Conservation (phyloP, 2,797 vertebrate species). For the Takifugu ocellatus region DNA sequence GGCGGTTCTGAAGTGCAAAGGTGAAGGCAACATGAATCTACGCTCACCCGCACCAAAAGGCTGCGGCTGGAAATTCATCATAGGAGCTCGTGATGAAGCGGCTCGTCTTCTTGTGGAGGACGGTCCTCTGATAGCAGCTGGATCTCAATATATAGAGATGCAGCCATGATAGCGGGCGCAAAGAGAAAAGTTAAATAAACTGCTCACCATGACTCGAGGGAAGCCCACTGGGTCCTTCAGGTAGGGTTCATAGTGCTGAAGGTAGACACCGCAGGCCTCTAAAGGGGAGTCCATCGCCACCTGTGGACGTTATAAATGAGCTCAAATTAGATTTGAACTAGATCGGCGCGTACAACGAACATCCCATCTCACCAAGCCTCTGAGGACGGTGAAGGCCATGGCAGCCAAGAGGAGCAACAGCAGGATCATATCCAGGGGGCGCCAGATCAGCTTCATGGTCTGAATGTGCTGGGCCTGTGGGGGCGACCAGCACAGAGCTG, state of each 20-base stretch:
- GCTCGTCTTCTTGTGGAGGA: neutral
- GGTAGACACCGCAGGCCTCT: conserved; percentile 81
- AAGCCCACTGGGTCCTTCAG: conserved; percentile 87
- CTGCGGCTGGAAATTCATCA: no score
- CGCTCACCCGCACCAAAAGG: no score
- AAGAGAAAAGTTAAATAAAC: conserved; percentile 2
- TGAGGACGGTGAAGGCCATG: conserved; percentile 81
- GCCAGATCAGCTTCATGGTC: conserved; percentile 75
- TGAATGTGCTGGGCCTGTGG: conserved; percentile 79
- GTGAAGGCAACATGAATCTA: no score
- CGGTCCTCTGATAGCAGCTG: conserved; percentile 2
- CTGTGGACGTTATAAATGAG: conserved; percentile 56
- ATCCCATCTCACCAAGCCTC: conserved; percentile 81
- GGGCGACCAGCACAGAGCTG: neutral
- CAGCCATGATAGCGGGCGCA: conserved; percentile 2
- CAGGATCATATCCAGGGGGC: conserved; percentile 78
- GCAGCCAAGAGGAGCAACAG: conserved; percentile 73
- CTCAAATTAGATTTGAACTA: neutral
- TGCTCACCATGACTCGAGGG: conserved; percentile 86
- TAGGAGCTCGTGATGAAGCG: no score
- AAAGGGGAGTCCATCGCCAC: conserved; percentile 85
- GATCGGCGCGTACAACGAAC: neutral
- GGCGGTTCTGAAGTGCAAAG: conserved; percentile 11
- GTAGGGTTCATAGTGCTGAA: conserved; percentile 86
- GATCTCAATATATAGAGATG: conserved; percentile 10